Evolutionary conservation across 2,888 invertebrate species (phyloP).

Genomic region (Drosophila yooni): DNA sequence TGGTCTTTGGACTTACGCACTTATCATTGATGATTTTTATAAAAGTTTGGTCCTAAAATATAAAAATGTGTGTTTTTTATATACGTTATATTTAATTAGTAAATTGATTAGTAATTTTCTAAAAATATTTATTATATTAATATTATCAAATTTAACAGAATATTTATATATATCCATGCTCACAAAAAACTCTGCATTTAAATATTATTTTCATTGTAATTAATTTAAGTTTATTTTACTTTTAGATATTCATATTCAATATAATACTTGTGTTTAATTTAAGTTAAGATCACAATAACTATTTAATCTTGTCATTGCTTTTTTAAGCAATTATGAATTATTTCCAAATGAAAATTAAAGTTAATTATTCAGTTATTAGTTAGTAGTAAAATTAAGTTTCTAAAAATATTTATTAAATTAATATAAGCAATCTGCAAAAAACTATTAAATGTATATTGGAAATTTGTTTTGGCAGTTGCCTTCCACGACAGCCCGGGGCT

Average conservation of each 20-base stretch:
- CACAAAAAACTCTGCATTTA: not conserved
- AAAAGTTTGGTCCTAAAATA: not conserved
- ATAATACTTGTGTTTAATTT: not conserved
- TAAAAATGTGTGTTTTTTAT: not conserved
- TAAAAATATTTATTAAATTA: not conserved
- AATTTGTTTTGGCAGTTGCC: constrained; percentile 86
- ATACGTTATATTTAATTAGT: not conserved
- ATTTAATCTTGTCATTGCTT: constrained; percentile 21
- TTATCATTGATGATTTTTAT: not conserved
- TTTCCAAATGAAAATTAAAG: not conserved
- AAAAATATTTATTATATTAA: not conserved
- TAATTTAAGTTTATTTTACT: not conserved
- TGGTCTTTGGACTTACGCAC: not conserved
- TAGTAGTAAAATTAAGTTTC: not conserved
- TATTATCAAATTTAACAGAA: not conserved
- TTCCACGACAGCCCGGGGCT: constrained; percentile 91
- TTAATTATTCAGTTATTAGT: not conserved
- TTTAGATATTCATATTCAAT: not conserved
- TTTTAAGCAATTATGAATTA: constrained; percentile 4
- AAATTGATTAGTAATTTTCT: not conserved
- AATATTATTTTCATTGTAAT: not conserved
- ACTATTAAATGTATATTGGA: not conserved
- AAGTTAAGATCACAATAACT: constrained; percentile 6
- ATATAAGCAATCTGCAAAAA: not conserved
- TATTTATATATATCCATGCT: too few species aligned